Conservation (phyloP, 2,888 invertebrate species). For the Galeopsomyia nigrocyanea region DNA sequence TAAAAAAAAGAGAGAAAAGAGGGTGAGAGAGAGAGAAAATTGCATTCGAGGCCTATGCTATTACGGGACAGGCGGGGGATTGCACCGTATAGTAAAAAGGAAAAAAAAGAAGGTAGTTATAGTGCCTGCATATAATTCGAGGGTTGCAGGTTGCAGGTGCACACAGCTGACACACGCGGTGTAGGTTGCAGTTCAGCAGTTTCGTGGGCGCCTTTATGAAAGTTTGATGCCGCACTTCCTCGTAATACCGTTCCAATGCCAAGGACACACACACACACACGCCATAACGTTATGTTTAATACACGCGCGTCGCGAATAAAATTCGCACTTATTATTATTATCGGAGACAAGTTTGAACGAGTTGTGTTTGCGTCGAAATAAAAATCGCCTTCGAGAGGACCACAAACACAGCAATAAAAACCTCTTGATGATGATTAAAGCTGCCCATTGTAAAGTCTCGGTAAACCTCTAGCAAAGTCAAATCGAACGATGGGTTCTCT, state of each 20-base stretch:
- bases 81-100: no score
- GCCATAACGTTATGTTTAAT: neutral
- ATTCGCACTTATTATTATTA: neutral
- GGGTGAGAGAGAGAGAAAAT: neutral
- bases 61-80: neutral
- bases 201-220: neutral
- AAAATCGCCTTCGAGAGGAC: no score
- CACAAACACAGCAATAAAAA: no score
- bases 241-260: slow-evolving; percentile 27
- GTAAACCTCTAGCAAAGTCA: no score
- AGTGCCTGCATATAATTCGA: slow-evolving; percentile 3
- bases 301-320: neutral
- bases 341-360: no score
- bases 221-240: neutral
- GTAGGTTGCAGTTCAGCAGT: slow-evolving; percentile 1
- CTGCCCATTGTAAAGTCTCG: no score
- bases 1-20: neutral
- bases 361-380: no score
- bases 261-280: slow-evolving; percentile 10
- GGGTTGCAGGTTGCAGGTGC: neutral
- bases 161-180: neutral
- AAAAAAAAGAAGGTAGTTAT: no score
- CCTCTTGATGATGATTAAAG: no score
- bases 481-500: no score
- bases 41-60: neutral